Conservation (phyloP, 2,797 vertebrate genomes). For the Mergus octosetaceus region DNA sequence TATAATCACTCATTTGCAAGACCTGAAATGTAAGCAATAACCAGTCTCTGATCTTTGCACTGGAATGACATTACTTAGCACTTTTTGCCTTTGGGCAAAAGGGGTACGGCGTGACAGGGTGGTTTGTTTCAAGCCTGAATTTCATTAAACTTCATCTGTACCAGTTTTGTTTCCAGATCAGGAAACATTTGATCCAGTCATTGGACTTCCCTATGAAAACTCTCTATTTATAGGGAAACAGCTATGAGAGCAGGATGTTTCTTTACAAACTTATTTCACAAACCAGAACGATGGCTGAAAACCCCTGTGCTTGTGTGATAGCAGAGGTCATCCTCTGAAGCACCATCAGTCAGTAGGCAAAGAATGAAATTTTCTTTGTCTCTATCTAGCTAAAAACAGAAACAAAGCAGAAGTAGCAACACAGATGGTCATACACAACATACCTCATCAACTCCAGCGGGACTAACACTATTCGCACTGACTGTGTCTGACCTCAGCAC, state of each 20-base stretch:
- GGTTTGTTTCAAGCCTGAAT: not conserved
- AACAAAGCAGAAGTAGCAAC: not conserved
- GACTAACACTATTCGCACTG: not conserved
- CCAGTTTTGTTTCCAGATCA: not conserved
- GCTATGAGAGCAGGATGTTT: not conserved
- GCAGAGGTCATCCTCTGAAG: not conserved
- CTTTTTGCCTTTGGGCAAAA: not conserved
- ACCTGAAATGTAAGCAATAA: not conserved
- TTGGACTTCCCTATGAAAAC: constrained; percentile 20
- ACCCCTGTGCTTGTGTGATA: not conserved
- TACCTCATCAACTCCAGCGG: not conserved
- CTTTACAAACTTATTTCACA: constrained; percentile 13
- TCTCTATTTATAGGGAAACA: constrained; percentile 16
- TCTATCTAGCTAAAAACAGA: not conserved
- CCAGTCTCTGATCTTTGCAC: not conserved
- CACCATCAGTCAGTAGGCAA: not conserved
- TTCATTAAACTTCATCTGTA: not conserved
- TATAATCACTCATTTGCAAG: not conserved
- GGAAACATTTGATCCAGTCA: constrained; percentile 15
- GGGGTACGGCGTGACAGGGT: not conserved
- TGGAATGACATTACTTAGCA: not conserved
- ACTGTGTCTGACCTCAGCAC: not conserved
- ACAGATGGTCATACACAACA: not conserved
- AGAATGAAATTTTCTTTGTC: not conserved
- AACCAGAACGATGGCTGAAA: not conserved